Evolutionary conservation across 1,140 invertebrate genomes (phyloP).

Genomic region (Sminthurinus signatus): DNA sequence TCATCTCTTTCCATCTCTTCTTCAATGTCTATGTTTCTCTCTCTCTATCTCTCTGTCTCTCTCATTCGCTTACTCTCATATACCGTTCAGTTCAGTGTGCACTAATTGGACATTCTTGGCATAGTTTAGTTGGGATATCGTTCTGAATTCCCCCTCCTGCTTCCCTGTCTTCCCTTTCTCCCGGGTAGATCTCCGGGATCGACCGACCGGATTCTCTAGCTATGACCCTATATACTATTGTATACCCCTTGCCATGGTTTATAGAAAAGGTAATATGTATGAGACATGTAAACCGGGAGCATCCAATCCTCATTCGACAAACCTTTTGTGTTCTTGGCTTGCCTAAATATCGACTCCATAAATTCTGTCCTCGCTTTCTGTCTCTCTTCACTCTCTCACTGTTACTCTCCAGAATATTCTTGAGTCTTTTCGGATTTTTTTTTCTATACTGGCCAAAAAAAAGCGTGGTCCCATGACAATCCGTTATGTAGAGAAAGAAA

Average conservation of each 20-base stretch:
- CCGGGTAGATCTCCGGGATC: slow-evolving; percentile 39
- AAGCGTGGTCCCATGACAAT: no score
- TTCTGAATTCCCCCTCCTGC: slow-evolving; percentile 32
- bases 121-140: slow-evolving; percentile 40
- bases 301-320: slow-evolving; percentile 6
- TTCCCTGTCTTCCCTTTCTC: slow-evolving; percentile 38
- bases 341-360: slow-evolving; percentile 29
- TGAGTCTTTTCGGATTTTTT: slow-evolving; percentile 4
- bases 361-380: slow-evolving; percentile 13
- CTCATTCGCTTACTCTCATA: slow-evolving; percentile 16
- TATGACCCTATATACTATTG: background rate
- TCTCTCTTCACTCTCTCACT: slow-evolving; percentile 1
- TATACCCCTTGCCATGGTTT: background rate
- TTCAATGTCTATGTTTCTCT: slow-evolving; percentile 22
- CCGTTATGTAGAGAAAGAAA: no score
- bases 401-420: background rate
- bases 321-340: slow-evolving; percentile 18
- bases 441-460: no score
- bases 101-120: slow-evolving; percentile 43
- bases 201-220: slow-evolving; percentile 32
- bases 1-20: slow-evolving; percentile 29
- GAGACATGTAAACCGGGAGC: slow-evolving; percentile 10
- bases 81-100: slow-evolving; percentile 34
- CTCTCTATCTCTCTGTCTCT: slow-evolving; percentile 31
- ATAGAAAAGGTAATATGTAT: slow-evolving; percentile 5